Percentiles rank a stretch among this genome's conserved stretches.
These are phyloP conservation scores for Okapia johnstoni DNA, from an alignment of 2,113 vertebrate genomes.

Conservation along the genomic window DNA sequence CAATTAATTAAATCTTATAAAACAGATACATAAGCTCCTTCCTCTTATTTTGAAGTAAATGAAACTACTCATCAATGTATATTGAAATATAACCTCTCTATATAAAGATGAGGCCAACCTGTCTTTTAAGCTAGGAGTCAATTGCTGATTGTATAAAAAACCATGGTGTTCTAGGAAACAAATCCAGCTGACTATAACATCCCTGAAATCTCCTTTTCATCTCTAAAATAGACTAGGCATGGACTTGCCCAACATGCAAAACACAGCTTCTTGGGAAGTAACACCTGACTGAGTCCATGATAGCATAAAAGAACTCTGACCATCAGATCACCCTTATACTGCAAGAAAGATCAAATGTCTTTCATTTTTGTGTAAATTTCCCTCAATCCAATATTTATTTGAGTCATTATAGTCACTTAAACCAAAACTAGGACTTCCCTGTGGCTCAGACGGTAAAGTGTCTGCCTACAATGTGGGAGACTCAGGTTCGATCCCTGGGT, in stretches of 20 bases:
- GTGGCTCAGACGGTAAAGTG: background rate
- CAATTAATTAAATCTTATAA: background rate
- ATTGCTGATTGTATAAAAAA: background rate
- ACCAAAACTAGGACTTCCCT: background rate
- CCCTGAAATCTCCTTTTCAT: background rate
- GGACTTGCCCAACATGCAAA: fast-evolving
- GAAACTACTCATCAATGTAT: background rate
- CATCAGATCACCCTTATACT: background rate
- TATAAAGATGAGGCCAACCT: background rate
- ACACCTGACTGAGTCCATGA: background rate
- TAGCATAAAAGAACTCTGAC: background rate
- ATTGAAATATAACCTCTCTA: background rate
- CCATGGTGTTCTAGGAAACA: background rate
- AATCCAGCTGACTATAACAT: background rate
- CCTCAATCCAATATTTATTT: background rate
- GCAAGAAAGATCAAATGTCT: background rate
- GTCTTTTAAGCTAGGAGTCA: background rate
- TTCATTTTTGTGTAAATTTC: background rate
- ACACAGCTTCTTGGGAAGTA: background rate
- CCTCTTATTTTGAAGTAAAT: background rate
- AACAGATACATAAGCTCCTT: background rate
- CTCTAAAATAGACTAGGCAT: background rate
- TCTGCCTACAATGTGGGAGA: background rate
- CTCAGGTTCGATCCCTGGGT: background rate
- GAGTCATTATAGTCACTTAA: conserved; percentile 19